Conservation (phyloP, 2,888 invertebrate genomes). For the Parelbella ahira region DNA sequence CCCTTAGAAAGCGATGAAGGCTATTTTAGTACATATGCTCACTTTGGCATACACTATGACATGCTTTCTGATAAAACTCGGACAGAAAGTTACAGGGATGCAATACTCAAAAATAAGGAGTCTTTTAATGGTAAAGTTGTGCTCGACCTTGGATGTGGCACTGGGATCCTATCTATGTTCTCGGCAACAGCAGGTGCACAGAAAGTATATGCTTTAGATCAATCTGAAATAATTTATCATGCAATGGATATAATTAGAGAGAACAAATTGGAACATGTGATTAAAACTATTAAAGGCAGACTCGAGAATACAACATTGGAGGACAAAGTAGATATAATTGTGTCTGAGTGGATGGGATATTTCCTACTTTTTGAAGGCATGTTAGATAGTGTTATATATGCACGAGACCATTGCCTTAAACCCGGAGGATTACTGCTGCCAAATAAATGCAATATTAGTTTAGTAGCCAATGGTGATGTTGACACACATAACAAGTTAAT, state of each 20-base stretch:
- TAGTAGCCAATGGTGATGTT: constrained; percentile 89
- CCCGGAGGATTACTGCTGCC: constrained; percentile 90
- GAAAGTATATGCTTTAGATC: constrained; percentile 95
- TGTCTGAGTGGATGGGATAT: constrained; percentile 99
- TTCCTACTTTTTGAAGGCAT: constrained; percentile 98
- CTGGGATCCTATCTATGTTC: constrained; percentile 98
- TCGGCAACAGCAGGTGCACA: constrained; percentile 96
- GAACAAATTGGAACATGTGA: constrained; percentile 86
- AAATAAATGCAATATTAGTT: constrained; percentile 89
- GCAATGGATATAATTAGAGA: constrained; percentile 97
- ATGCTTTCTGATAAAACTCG: constrained; percentile 95
- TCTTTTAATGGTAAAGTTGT: constrained; percentile 88
- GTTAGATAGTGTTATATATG: constrained; percentile 95
- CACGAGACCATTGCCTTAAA: constrained; percentile 89
- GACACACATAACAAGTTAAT: constrained; percentile 87
- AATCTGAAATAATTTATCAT: constrained; percentile 96
- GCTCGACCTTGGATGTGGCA: constrained; percentile 98
- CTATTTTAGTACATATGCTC: constrained; percentile 92
- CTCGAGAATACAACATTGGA: constrained; percentile 91
- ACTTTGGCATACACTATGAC: constrained; percentile 95
- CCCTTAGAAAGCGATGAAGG: constrained; percentile 85
- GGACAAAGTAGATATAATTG: constrained; percentile 92
- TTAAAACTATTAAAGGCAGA: constrained; percentile 90
- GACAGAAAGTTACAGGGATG: constrained; percentile 92
- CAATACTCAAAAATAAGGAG: constrained; percentile 87